These are phyloP conservation scores for Helicoverpa zea DNA, from an alignment of 1,140 invertebrate species.

Conservation along the genomic window DNA sequence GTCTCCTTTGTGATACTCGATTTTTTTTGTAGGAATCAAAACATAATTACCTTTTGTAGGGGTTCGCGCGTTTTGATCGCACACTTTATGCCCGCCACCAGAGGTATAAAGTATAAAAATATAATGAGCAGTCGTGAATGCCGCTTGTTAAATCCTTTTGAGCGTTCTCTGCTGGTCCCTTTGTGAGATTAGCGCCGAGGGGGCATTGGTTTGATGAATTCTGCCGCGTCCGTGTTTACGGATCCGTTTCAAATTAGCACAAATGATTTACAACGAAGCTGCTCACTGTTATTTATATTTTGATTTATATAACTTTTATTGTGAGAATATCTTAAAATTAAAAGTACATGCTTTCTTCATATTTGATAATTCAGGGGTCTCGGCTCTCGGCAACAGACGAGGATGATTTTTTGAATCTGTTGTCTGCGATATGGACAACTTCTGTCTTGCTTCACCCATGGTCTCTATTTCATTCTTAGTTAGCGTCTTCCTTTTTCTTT, in stretches of 20 bases:
- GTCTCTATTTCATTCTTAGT: too few relatives aligned
- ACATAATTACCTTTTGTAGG: constrained; percentile 87
- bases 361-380: not conserved
- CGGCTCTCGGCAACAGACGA: too few relatives aligned
- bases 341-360: constrained; percentile 2
- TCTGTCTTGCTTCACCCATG: too few relatives aligned
- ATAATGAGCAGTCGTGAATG: constrained; percentile 85
- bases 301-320: constrained; percentile 65
- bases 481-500: too few relatives aligned
- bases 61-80: constrained; percentile 85
- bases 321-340: constrained; percentile 23
- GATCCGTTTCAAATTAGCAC: constrained; percentile 84
- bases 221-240: constrained; percentile 65
- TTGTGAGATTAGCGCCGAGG: constrained; percentile 79
- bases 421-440: too few relatives aligned
- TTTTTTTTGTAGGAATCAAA: constrained; percentile 86
- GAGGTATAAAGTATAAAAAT: constrained; percentile 86
- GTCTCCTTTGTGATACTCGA: constrained; percentile 86
- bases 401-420: too few relatives aligned
- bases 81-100: constrained; percentile 81
- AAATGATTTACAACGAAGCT: constrained; percentile 75
- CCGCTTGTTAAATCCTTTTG: constrained; percentile 86
- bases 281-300: constrained; percentile 67
- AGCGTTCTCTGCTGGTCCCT: constrained; percentile 73
- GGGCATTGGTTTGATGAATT: constrained; percentile 68